phyloP scores from a whole-genome alignment of 2,113 vertebrate genomes.

The Poecile atricapillus region DNA sequence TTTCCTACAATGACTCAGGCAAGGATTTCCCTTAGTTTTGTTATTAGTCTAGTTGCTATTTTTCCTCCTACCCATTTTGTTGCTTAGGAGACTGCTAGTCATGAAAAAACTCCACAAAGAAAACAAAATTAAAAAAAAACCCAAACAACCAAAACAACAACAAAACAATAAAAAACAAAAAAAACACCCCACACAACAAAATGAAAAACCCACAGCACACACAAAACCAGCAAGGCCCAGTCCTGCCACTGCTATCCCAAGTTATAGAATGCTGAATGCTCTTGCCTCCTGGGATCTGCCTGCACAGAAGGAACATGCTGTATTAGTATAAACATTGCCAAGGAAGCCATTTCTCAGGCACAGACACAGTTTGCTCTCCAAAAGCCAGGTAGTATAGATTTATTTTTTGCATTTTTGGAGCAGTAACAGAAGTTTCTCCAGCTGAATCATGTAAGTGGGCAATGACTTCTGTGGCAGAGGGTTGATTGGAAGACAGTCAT shows the following conservation, averaged over 20 bases:
- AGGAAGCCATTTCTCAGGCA: background rate
- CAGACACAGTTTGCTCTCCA: background rate
- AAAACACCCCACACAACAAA: no score
- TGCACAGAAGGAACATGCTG: background rate
- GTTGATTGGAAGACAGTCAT: background rate
- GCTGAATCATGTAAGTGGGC: background rate
- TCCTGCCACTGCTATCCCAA: background rate
- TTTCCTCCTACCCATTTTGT: background rate
- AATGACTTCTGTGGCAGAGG: background rate
- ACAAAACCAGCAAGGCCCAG: background rate
- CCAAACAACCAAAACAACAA: background rate
- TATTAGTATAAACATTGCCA: background rate
- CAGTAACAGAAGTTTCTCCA: background rate
- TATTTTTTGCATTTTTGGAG: background rate
- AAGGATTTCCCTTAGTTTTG: constrained; percentile 36
- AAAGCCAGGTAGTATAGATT: background rate
- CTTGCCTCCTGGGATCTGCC: background rate
- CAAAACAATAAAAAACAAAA: background rate
- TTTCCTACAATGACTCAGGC: constrained; percentile 23
- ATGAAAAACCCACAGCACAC: background rate
- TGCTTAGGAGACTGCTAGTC: constrained; percentile 26
- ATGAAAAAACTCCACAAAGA: background rate
- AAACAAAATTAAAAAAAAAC: background rate
- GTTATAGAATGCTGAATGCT: background rate
- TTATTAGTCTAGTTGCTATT: constrained; percentile 39